Percentiles rank a stretch among this genome's conserved stretches.
Evolutionary conservation across 2,888 invertebrate genomes (phyloP).

Genomic region (Limenitis arthemis): DNA sequence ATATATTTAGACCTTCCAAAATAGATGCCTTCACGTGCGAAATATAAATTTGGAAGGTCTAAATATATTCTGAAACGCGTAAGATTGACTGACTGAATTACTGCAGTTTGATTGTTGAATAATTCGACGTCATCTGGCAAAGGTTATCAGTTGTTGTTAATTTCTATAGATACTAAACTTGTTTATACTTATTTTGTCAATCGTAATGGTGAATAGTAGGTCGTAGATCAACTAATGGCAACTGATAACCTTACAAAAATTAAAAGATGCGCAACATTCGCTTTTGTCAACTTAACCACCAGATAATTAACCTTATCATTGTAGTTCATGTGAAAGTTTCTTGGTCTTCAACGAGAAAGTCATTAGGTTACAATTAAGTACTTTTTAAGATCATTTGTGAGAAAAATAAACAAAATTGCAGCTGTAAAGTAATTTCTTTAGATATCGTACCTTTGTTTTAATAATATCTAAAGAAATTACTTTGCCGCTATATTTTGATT

Average conservation of each 20-base stretch:
- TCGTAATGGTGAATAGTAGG: too few relatives aligned
- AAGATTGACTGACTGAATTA: not conserved
- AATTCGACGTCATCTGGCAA: not conserved
- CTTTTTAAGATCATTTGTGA: not conserved
- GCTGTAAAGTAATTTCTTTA: too few relatives aligned
- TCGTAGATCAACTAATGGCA: too few relatives aligned
- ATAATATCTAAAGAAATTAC: not conserved
- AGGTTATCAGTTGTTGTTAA: not conserved
- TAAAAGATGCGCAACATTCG: not conserved
- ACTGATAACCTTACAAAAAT: not conserved
- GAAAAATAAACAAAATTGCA: not conserved
- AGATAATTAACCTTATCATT: constrained; percentile 1
- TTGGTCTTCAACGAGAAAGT: not conserved
- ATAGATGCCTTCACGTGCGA: constrained; percentile 12
- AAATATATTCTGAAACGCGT: not conserved
- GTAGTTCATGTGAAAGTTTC: constrained; percentile 1
- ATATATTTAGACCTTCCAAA: constrained; percentile 15
- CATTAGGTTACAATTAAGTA: not conserved
- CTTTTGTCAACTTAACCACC: constrained; percentile 1
- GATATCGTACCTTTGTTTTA: not conserved
- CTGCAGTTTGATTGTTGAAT: constrained; percentile 1
- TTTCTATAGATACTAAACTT: too few relatives aligned
- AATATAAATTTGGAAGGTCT: constrained; percentile 1
- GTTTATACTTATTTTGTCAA: too few relatives aligned
- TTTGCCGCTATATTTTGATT: too few relatives aligned